Percentiles rank a stretch among this genome's conserved stretches.
Conservation (phyloP, 2,888 invertebrate genomes). For the Epistrophe grossulariae region DNA sequence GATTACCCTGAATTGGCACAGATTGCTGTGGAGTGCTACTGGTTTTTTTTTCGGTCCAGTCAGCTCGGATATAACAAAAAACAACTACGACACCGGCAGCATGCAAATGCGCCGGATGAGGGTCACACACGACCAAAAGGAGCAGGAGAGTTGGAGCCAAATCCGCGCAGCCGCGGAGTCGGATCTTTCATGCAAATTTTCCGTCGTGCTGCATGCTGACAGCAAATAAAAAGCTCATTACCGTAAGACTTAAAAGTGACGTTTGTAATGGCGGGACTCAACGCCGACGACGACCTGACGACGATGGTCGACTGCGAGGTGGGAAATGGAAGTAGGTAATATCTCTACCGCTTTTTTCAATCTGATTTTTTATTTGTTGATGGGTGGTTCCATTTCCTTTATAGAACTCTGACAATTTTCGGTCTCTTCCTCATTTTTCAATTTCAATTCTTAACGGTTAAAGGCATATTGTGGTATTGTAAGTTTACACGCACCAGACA, state of each 20-base stretch:
- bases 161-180: background rate
- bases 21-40: slow-evolving; percentile 64
- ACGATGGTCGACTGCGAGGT: background rate
- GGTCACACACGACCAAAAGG: slow-evolving; percentile 60
- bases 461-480: slow-evolving; percentile 55
- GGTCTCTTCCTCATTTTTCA: slow-evolving; percentile 64
- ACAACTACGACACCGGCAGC: slow-evolving; percentile 7
- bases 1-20: slow-evolving; percentile 72
- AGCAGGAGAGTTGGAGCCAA: slow-evolving; percentile 30
- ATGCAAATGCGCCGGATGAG: slow-evolving; percentile 57
- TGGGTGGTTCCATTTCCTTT: slow-evolving; percentile 37
- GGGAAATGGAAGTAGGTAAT: slow-evolving; percentile 17
- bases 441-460: slow-evolving; percentile 69
- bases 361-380: slow-evolving; percentile 57
- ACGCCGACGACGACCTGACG: background rate
- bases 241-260: slow-evolving; percentile 40
- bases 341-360: slow-evolving; percentile 38
- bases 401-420: slow-evolving; percentile 48
- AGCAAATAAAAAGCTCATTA: slow-evolving; percentile 73
- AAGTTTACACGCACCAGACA: slow-evolving; percentile 57
- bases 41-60: slow-evolving; percentile 55
- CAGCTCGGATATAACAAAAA: slow-evolving; percentile 32
- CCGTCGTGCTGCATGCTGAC: slow-evolving; percentile 72
- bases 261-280: slow-evolving; percentile 1
- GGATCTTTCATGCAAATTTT: slow-evolving; percentile 71